Evolutionary conservation across 2,888 invertebrate species (phyloP), one percentile per base, ranked within the genome.

Genomic region (Apodemia zela): DNA sequence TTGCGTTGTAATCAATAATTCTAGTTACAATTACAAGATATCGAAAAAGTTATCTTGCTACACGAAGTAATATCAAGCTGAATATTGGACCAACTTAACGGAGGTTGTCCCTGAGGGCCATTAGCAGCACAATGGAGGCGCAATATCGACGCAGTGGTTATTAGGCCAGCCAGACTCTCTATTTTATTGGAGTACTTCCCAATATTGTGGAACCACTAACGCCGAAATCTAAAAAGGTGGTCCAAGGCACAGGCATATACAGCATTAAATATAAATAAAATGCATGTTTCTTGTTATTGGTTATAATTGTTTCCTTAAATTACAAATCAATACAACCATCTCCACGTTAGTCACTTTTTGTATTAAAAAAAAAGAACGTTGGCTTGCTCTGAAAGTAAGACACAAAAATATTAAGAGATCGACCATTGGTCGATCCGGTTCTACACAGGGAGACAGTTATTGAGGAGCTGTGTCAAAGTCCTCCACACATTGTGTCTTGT

Each of bases 61-160:
- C n/a, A 45, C 60, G n/a, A 29, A 38, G 60, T 45, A 60, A 60
- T 47, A 47, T 25, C 1, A 45, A 60, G n/a, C 25, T 2, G 17
- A 47, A 47, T 60, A 47, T 47, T 60, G 38, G 11, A 45, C 54
- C 54, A 4, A 17, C 25, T 21, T 21, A 54, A 54, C 13, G 25
- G 54, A 25, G 54, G 13, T 45, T 45, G n/a, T 45, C 45, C 45
- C 25, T 25, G 7, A 15, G 21, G 21, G 29, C 54, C 15, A 54
- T 54, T 29, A 25, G 21, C 0, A 25, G 54, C 54, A 25, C 54
- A 25, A 15, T 54, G 25, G 25, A 54, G 54, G 54, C 54, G 25
- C 54, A 54, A 54, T 54, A 54, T 54, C 54, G 54, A 21, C 21
- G 51, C 51, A 54, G 54, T 15, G 25, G 54, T 29, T 54, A 54